Conservation (phyloP, 2,888 invertebrate genomes). For the Orthosia incerta region DNA sequence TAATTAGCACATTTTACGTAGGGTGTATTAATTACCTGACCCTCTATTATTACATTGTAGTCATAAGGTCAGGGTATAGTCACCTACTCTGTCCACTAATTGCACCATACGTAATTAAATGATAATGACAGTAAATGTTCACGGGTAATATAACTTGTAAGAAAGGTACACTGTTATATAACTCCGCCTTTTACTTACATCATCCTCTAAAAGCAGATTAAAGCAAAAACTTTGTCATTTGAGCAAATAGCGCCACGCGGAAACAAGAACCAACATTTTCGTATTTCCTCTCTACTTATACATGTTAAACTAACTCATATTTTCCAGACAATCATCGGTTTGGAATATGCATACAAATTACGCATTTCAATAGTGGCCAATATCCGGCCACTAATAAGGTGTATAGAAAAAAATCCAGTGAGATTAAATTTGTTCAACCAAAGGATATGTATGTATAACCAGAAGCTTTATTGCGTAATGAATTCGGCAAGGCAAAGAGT, state of each 20-base stretch:
- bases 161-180: not conserved
- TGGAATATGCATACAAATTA: slow-evolving; percentile 25
- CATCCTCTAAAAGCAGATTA: not conserved
- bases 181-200: not conserved
- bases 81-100: not conserved
- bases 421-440: not conserved
- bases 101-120: not conserved
- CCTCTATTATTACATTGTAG: not conserved
- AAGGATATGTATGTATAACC: not conserved
- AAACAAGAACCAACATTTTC: not conserved
- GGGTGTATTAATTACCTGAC: not conserved
- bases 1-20: not conserved
- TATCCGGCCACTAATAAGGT: slow-evolving; percentile 1
- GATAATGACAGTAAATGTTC: no score
- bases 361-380: slow-evolving; percentile 7
- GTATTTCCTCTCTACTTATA: not conserved
- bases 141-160: no score
- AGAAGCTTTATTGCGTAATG: no score
- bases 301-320: not conserved
- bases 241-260: not conserved
- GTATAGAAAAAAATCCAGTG: not conserved
- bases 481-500: no score
- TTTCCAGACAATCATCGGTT: not conserved
- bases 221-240: not conserved
- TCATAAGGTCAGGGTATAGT: slow-evolving; percentile 2